Conservation (phyloP, 2,797 vertebrate species). For the Heliangelus exortis region DNA sequence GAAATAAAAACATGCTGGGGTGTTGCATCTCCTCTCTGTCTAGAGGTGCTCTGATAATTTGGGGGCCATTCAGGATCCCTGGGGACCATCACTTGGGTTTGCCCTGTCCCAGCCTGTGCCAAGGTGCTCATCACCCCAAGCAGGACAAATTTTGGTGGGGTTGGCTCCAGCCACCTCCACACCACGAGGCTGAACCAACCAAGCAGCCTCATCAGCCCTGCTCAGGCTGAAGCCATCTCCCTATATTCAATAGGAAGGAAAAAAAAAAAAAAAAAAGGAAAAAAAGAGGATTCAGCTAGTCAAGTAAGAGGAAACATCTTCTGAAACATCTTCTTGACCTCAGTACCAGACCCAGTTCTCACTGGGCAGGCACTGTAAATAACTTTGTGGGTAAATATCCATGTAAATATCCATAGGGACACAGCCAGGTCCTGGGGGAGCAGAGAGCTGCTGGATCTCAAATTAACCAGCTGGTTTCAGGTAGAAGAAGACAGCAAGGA, state of each 20-base stretch:
- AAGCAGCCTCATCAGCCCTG: accelerated
- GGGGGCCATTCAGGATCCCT: not conserved
- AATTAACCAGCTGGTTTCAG: not conserved
- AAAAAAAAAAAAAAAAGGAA: too few species aligned
- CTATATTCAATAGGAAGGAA: not conserved
- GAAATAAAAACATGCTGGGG: not conserved
- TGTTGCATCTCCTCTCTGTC: not conserved
- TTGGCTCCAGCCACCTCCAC: not conserved
- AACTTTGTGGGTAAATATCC: not conserved
- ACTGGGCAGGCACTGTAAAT: accelerated
- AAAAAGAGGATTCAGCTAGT: not conserved
- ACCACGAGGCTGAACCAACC: accelerated
- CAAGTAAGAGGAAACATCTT: not conserved
- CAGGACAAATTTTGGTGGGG: accelerated
- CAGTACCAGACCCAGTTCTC: accelerated
- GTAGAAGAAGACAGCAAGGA: not conserved
- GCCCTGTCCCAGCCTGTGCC: not conserved
- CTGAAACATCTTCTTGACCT: not conserved
- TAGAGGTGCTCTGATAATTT: not conserved
- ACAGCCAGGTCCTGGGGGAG: accelerated
- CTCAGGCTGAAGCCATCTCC: not conserved
- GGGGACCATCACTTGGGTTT: not conserved
- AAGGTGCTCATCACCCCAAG: not conserved
- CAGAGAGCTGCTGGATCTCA: not conserved
- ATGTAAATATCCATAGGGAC: not conserved